Percentiles rank a stretch among this genome's conserved stretches.
Evolutionary conservation across 2,888 invertebrate genomes (phyloP).

Genomic region (Girardia tigrina): DNA sequence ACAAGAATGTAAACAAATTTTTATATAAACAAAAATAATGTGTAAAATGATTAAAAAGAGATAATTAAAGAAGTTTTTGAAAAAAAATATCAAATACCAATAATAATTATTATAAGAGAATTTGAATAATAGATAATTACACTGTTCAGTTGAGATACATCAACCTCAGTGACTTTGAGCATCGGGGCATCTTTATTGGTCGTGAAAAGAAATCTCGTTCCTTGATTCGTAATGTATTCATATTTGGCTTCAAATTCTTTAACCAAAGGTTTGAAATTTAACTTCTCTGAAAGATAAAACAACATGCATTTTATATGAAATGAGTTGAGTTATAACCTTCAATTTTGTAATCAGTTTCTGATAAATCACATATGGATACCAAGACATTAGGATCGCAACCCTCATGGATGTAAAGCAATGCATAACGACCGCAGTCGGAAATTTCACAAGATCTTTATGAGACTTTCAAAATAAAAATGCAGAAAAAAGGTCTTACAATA

Average conservation of each 20-base stretch:
- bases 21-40: too few relatives aligned
- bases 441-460: conserved; percentile 52
- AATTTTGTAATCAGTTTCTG: conserved; percentile 46
- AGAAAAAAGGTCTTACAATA: background rate
- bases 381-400: conserved; percentile 77
- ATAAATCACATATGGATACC: conserved; percentile 68
- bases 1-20: too few relatives aligned
- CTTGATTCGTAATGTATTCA: conserved; percentile 77
- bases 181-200: conserved; percentile 86
- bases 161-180: conserved; percentile 69
- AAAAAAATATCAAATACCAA: too few relatives aligned
- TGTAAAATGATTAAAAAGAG: too few relatives aligned
- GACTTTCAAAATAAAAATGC: background rate
- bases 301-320: background rate
- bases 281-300: conserved; percentile 25
- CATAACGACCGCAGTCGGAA: conserved; percentile 75
- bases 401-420: conserved; percentile 67
- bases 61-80: too few relatives aligned
- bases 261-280: conserved; percentile 24
- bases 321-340: conserved; percentile 39
- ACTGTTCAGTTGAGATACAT: conserved; percentile 48
- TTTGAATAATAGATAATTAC: too few relatives aligned
- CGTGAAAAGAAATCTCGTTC: conserved; percentile 65
- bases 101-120: too few relatives aligned
- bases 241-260: conserved; percentile 35